phyloP scores from a whole-genome alignment of 2,888 invertebrate species.

The Drosophila kanekoi region DNA sequence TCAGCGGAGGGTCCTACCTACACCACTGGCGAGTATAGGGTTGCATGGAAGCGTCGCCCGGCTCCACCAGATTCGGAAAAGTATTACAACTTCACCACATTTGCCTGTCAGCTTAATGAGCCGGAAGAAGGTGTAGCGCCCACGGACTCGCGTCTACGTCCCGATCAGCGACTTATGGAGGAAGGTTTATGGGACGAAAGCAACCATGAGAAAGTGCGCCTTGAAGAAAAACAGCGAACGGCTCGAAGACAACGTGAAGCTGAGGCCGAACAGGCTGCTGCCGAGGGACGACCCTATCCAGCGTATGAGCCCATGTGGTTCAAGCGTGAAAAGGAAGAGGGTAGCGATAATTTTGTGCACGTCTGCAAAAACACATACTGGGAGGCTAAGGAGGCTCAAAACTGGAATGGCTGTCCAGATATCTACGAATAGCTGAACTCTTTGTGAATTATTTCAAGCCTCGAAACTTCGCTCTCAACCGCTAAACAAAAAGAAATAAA shows the following conservation, averaged over 20 bases:
- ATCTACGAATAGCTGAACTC: slow-evolving; percentile 86
- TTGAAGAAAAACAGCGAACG: slow-evolving; percentile 98
- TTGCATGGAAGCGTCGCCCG: slow-evolving; percentile 94
- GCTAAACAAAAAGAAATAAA: background rate
- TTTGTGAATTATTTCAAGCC: slow-evolving; percentile 56
- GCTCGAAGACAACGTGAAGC: slow-evolving; percentile 92
- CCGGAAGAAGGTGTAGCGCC: slow-evolving; percentile 96
- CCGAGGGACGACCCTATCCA: slow-evolving; percentile 88
- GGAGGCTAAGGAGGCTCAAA: slow-evolving; percentile 93
- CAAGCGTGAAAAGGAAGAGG: slow-evolving; percentile 91
- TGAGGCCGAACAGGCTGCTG: slow-evolving; percentile 90
- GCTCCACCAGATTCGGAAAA: slow-evolving; percentile 89
- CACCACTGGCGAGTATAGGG: slow-evolving; percentile 94
- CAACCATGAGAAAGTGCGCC: slow-evolving; percentile 92
- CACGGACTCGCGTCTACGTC: slow-evolving; percentile 95
- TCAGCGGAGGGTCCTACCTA: slow-evolving; percentile 93
- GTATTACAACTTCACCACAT: slow-evolving; percentile 97
- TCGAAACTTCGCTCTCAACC: slow-evolving; percentile 37
- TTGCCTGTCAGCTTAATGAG: slow-evolving; percentile 99
- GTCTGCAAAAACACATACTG: slow-evolving; percentile 96
- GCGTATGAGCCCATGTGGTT: slow-evolving; percentile 96
- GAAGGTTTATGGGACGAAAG: slow-evolving; percentile 96
- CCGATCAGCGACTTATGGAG: slow-evolving; percentile 99
- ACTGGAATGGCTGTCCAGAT: slow-evolving; percentile 96
- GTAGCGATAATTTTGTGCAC: slow-evolving; percentile 89